phyloP scores from a whole-genome alignment of 2,888 invertebrate species.

The Eutolmus rufibarbis region DNA sequence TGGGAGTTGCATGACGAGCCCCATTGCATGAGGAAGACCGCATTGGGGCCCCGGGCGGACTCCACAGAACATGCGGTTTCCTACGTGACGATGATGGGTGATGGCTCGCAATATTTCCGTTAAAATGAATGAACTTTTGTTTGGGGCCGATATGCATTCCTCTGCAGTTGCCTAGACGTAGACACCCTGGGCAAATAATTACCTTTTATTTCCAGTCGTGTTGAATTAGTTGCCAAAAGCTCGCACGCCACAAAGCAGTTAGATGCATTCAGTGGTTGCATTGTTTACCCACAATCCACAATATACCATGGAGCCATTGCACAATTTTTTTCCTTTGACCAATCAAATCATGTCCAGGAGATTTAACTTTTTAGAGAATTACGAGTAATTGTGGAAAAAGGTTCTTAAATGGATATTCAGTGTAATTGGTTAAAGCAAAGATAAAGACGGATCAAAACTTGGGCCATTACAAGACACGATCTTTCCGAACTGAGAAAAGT shows the following conservation, averaged over 20 bases:
- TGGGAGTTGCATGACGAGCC: not conserved
- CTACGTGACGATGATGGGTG: constrained; percentile 14
- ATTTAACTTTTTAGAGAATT: not conserved
- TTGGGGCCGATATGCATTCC: not conserved
- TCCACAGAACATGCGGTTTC: not conserved
- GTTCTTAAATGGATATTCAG: not conserved
- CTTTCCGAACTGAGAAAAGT: not conserved
- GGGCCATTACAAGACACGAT: not conserved
- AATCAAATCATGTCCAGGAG: not conserved
- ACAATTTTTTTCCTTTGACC: not conserved
- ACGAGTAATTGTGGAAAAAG: not conserved
- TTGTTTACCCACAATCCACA: not conserved
- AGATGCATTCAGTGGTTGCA: not conserved
- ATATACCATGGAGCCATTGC: not conserved
- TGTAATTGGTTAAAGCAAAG: not conserved
- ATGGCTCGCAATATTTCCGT: not conserved
- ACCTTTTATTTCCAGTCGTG: not conserved
- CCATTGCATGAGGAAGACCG: constrained; percentile 3
- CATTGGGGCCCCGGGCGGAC: not conserved
- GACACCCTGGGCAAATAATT: not conserved
- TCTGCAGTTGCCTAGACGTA: not conserved
- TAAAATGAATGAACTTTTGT: constrained; percentile 10
- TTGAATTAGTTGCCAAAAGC: not conserved
- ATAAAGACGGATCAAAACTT: not conserved
- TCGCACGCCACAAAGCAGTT: not conserved